Percentiles rank a stretch among this genome's conserved stretches.
Conservation (phyloP, 2,797 vertebrate species). For the Anabacerthia variegaticeps region DNA sequence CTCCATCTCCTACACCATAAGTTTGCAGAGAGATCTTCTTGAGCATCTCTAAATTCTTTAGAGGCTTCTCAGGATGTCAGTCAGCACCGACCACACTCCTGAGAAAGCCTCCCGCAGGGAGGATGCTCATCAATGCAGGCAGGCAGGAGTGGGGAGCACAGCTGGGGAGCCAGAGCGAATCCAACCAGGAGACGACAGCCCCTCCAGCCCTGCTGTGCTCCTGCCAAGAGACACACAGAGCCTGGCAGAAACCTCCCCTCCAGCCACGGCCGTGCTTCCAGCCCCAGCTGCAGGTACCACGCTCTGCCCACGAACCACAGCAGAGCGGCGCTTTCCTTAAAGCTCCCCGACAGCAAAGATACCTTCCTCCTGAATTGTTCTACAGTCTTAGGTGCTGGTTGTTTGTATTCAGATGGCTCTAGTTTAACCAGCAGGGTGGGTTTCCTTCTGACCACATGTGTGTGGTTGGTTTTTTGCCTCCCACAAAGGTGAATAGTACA, state of each 20-base stretch:
- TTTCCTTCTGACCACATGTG: neutral
- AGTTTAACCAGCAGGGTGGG: neutral
- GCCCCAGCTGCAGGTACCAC: neutral
- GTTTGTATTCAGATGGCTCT: neutral
- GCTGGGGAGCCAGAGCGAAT: neutral
- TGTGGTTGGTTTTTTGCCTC: neutral
- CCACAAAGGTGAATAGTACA: neutral
- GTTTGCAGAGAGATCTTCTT: neutral
- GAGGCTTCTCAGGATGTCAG: constrained; percentile 25
- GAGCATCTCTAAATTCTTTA: constrained; percentile 2
- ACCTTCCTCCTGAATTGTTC: neutral
- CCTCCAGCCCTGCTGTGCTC: neutral
- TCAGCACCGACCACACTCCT: neutral
- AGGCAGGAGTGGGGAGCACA: neutral
- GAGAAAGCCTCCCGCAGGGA: constrained; percentile 28
- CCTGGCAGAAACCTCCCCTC: neutral
- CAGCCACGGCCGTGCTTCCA: fast-evolving
- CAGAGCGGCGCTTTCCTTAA: neutral
- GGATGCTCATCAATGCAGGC: constrained; percentile 20
- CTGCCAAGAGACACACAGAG: neutral
- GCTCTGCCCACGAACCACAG: fast-evolving
- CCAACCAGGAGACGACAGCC: neutral
- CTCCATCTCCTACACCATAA: neutral
- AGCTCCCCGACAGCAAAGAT: neutral
- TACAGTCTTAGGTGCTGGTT: neutral